Conservation (phyloP, 2,113 vertebrate genomes). For the Rousettus leschenaultii region DNA sequence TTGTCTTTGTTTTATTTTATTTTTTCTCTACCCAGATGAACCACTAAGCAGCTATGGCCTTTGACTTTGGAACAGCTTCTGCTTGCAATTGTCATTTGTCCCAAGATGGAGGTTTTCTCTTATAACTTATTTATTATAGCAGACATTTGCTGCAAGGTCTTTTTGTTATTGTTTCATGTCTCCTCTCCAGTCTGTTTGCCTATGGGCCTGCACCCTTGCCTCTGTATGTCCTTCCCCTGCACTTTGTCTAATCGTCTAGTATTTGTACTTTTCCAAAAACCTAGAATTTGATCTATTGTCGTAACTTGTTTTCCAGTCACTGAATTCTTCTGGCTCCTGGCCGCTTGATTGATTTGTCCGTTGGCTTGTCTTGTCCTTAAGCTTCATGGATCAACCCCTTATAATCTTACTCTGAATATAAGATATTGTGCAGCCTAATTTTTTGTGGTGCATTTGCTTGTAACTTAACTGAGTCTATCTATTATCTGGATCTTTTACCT, state of each 20-base stretch:
- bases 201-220: rapidly evolving
- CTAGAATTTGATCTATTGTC: background rate
- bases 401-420: background rate
- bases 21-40: background rate
- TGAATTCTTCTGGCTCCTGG: background rate
- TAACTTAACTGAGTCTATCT: background rate
- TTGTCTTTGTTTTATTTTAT: background rate
- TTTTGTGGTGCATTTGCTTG: background rate
- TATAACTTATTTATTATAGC: background rate
- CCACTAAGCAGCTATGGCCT: background rate
- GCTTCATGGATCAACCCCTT: background rate
- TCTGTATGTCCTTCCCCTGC: background rate
- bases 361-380: background rate
- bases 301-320: background rate
- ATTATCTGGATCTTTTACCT: background rate
- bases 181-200: background rate
- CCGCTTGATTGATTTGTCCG: background rate
- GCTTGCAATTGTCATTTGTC: background rate
- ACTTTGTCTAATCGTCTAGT: background rate
- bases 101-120: background rate
- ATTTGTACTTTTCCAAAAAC: background rate
- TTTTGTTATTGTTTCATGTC: background rate
- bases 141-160: background rate
- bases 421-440: background rate
- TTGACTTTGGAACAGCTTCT: background rate